Evolutionary conservation across 2,888 invertebrate genomes (phyloP).

Genomic region (Entomobrya proxima): DNA sequence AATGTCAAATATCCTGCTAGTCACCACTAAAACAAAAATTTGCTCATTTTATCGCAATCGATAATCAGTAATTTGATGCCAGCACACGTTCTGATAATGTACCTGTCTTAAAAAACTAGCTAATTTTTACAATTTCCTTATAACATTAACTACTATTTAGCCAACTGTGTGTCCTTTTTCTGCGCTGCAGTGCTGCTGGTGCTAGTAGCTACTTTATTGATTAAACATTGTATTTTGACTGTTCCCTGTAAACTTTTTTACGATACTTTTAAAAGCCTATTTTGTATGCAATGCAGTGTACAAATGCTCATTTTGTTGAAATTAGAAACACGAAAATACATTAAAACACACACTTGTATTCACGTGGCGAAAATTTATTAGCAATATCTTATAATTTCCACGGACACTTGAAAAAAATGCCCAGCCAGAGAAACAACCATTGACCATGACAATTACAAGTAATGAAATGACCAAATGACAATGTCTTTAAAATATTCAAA

Average conservation of each 20-base stretch:
- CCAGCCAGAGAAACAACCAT: neutral
- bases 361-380: conserved; percentile 37
- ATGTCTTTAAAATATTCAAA: no score
- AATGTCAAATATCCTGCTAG: neutral
- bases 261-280: conserved; percentile 18
- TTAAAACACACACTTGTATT: conserved; percentile 19
- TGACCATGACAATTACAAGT: conserved; percentile 29
- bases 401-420: conserved; percentile 8
- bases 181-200: no score
- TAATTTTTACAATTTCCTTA: no score
- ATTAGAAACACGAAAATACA: conserved; percentile 49
- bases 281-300: conserved; percentile 51
- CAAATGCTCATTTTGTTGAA: conserved; percentile 34
- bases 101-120: neutral
- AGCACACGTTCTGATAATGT: neutral
- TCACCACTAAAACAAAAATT: neutral
- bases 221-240: no score
- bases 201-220: no score
- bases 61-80: neutral
- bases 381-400: conserved; percentile 41
- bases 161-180: no score
- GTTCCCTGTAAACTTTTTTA: no score
- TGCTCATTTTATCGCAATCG: neutral
- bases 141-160: no score
- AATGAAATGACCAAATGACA: no score